Evolutionary conservation across 2,797 vertebrate genomes (phyloP), one percentile per base, ranked within the genome.

Genomic region (Limosa lapponica): DNA sequence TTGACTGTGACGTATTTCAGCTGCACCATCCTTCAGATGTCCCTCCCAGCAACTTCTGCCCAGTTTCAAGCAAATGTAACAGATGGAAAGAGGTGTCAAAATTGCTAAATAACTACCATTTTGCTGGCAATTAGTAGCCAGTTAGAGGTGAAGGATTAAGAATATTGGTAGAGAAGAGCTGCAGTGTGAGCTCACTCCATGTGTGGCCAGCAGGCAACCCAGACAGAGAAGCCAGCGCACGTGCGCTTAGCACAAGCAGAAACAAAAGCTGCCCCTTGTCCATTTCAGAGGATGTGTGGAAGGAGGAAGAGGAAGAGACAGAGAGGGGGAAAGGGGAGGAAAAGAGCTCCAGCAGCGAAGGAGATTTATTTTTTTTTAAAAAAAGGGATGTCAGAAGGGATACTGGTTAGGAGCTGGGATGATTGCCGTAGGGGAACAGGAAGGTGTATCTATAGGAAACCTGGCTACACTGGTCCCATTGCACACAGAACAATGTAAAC

Each of bases 391-490:
- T 77, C 48, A 16, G 70, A 49, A 89, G 37, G 61, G 32, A 15
- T 71, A 24, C 73, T 48, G 49, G 48, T 84, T 66, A 87, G 66
- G 32, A 87, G 34, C 78, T 77, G 89, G 66, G 81, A 94, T 18
- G 8, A 30, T 87, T 90, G 92, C 74, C 94, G 51, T 25, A 67
- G 70, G 70, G 89, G 52, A 84, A 80, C 48, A 67, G 81, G 95
- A 96, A 92, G 37, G 24, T 87, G 14, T 89, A 59, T 87, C 83
- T 92, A 16, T 93, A 85, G 95, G 52, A 96, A 85, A 32, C 28
- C 16, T 89, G 82, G 37, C 86, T 82, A 7, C 28, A 1, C 52
- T 71, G 67, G 54, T 80, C 59, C 62, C 34, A 8, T 39, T 87
- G 87, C 83, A 82, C 64, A 78, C 27, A 61, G 59, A 84, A 77